These are phyloP conservation scores for Diabrotica virgifera DNA, from an alignment of 1,140 invertebrate species.

Conservation along the genomic window DNA sequence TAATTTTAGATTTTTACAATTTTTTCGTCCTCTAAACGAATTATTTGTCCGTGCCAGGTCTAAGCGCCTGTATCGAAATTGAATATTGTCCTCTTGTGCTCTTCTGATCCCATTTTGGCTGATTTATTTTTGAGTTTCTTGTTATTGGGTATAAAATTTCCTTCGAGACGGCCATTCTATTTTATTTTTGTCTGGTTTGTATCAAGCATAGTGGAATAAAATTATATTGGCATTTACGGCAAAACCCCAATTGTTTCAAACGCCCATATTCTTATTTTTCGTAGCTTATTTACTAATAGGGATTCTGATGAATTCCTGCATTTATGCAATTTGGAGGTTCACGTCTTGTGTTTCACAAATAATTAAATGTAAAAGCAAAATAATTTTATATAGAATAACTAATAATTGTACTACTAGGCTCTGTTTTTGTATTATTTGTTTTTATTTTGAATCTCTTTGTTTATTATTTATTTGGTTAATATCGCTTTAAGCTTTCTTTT, in stretches of 20 bases:
- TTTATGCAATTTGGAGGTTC: no score
- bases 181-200: background rate
- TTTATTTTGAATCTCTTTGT: no score
- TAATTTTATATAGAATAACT: no score
- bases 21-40: slow-evolving; percentile 30
- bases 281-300: no score
- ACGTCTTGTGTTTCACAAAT: no score
- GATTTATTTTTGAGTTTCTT: slow-evolving; percentile 8
- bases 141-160: slow-evolving; percentile 3
- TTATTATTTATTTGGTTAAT: no score
- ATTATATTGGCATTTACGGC: background rate
- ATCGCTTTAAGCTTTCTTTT: no score
- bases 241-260: background rate
- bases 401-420: no score
- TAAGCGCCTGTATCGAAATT: slow-evolving; percentile 16
- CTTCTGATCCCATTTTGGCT: slow-evolving; percentile 9
- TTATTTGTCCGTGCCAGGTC: slow-evolving; percentile 15
- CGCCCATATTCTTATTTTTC: no score
- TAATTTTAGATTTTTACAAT: slow-evolving; percentile 45
- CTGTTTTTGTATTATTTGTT: no score
- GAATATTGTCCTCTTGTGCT: slow-evolving; percentile 17
- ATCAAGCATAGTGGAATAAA: background rate
- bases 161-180: background rate
- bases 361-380: no score
- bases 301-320: no score